Evolutionary conservation across 2,888 invertebrate genomes (phyloP).

Genomic region (Lingula anatina): DNA sequence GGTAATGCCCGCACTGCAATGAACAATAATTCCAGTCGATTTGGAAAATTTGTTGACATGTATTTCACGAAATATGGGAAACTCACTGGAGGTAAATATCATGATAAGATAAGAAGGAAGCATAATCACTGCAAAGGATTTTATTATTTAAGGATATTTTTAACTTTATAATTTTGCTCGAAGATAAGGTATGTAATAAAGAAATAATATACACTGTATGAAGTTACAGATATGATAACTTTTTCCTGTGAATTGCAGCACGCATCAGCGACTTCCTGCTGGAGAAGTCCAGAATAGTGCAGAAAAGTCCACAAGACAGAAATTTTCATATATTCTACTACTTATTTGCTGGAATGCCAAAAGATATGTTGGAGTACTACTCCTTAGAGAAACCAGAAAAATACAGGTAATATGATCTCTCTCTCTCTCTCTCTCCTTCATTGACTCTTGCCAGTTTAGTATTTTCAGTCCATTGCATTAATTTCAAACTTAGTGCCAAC

Average conservation of each 20-base stretch:
- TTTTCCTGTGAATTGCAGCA: conserved; percentile 26
- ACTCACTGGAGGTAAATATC: conserved; percentile 35
- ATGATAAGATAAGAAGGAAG: too few relatives aligned
- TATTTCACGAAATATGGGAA: conserved; percentile 26
- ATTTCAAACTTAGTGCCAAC: too few relatives aligned
- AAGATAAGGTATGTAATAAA: not conserved
- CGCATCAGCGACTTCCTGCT: conserved; percentile 39
- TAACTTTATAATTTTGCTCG: not conserved
- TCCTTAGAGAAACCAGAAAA: conserved; percentile 35
- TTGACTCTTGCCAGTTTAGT: too few relatives aligned
- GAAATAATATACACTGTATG: not conserved
- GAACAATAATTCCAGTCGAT: conserved; percentile 46
- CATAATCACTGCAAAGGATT: not conserved
- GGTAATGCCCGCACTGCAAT: conserved; percentile 45
- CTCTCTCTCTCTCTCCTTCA: too few relatives aligned
- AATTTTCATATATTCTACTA: conserved; percentile 46
- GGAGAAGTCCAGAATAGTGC: conserved; percentile 41
- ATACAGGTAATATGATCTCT: conserved; percentile 26
- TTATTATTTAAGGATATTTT: not conserved
- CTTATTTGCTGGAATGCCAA: conserved; percentile 36
- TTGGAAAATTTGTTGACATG: conserved; percentile 42
- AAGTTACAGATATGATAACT: too few relatives aligned
- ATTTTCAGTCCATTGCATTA: too few relatives aligned
- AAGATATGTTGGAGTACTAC: conserved; percentile 30
- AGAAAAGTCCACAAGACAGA: conserved; percentile 28